These are phyloP conservation scores for Centroberyx gerrardi DNA, from an alignment of 2,797 vertebrate species.

Conservation along the genomic window DNA sequence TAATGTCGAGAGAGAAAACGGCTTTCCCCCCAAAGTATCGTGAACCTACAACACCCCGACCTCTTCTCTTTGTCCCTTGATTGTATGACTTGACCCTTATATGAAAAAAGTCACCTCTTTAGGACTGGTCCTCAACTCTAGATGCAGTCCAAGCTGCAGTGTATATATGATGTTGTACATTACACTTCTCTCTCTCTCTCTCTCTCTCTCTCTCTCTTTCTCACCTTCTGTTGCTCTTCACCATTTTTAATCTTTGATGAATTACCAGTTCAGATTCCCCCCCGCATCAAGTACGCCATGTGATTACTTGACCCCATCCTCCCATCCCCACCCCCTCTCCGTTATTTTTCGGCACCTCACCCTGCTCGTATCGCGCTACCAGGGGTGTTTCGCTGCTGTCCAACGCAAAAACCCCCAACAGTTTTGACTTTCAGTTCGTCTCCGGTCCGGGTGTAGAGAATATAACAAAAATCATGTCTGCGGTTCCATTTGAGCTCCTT, in stretches of 20 bases:
- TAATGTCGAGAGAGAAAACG: slow-evolving; percentile 93
- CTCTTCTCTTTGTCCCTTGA: slow-evolving; percentile 98
- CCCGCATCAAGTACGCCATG: slow-evolving; percentile 78
- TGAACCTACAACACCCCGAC: slow-evolving; percentile 99
- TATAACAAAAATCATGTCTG: slow-evolving; percentile 85
- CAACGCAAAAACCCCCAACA: slow-evolving; percentile 80
- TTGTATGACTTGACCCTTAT: slow-evolving; percentile 99
- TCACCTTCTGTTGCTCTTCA: slow-evolving; percentile 87
- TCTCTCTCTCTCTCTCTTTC: slow-evolving; percentile 84
- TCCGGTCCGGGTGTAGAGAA: slow-evolving; percentile 91
- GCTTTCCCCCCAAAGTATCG: slow-evolving; percentile 99
- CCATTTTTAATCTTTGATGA: slow-evolving; percentile 84
- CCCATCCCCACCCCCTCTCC: slow-evolving; percentile 47
- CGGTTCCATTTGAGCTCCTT: slow-evolving; percentile 92
- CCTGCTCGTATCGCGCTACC: slow-evolving; percentile 51
- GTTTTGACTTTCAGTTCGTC: slow-evolving; percentile 90
- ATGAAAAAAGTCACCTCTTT: slow-evolving; percentile 95
- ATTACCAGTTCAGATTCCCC: slow-evolving; percentile 78
- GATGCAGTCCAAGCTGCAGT: slow-evolving; percentile 96
- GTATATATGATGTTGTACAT: slow-evolving; percentile 99
- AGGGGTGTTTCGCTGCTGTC: slow-evolving; percentile 90
- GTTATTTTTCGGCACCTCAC: slow-evolving; percentile 56
- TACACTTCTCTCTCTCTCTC: slow-evolving; percentile 88
- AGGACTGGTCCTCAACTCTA: slow-evolving; percentile 99
- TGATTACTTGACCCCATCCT: slow-evolving; percentile 75